Evolutionary conservation across 2,113 vertebrate genomes (phyloP), one percentile per base, ranked within the genome.

Genomic region (Channa argus): DNA sequence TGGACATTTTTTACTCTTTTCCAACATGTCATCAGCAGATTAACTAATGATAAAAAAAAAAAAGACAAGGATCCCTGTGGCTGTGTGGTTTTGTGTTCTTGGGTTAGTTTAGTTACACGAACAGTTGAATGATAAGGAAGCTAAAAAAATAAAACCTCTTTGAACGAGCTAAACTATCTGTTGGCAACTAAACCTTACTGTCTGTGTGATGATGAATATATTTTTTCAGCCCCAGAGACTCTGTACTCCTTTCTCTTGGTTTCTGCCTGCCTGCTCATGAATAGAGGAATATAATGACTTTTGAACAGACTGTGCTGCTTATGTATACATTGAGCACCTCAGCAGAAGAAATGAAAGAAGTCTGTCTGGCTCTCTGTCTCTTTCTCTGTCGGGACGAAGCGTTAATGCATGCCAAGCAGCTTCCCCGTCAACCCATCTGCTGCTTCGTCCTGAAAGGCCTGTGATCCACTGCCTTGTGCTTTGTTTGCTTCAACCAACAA

Each of bases 381-480:
- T 24, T 24, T 24, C 24, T 24, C 24, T 24, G 24, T 24, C 24
- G 24, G 24, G 24, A 24, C 1, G 24, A 54, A 46, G 61, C 43
- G 7, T 77, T 73, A 86, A 89, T 92, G 89, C 46, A 91, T 91
- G 71, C 8, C 74, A 90, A 91, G 65, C 66, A 77, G 74, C 61
- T 67, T 84, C 56, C 73, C 71, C 63, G 0, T 54, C 66, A 63
- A 52, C 86, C 86, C 89, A 87, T 83, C 86, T 86, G 83, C 74
- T 70, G 69, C 71, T 50, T 47, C 50, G 2, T 51, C 60, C 66
- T 50, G 14, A 67, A 72, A 79, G 67, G 43, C 63, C 67, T 65
- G 62, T 68, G 78, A 72, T 72, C 71, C 59, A 62, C 6, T 0
- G 41, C 63, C 70, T 59, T 43, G 15, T 61, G 66, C 70, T 71